Conservation (phyloP, 2,113 vertebrate genomes). For the Microtus pennsylvanicus region DNA sequence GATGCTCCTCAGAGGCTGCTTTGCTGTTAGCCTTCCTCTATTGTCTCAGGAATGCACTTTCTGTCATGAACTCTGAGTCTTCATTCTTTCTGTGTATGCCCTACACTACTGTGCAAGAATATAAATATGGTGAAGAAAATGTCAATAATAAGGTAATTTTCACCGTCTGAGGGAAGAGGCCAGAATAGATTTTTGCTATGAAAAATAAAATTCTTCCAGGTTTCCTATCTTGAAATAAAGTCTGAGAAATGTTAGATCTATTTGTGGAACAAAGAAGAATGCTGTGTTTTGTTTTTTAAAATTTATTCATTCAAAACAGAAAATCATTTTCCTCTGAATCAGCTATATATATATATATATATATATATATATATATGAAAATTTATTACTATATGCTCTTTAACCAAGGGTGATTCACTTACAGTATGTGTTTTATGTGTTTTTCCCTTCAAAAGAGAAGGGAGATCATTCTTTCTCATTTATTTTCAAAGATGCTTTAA, state of each 20-base stretch:
- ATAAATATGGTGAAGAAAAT: neutral
- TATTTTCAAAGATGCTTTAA: neutral
- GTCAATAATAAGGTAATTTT: neutral
- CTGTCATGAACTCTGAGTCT: neutral
- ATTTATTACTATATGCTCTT: neutral
- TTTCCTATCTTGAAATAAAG: neutral
- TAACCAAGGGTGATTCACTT: neutral
- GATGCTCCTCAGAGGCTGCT: neutral
- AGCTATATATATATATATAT: too few species aligned
- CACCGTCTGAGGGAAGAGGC: neutral
- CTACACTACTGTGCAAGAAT: neutral
- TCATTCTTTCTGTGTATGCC: neutral
- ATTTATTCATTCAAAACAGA: neutral
- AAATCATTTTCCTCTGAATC: neutral
- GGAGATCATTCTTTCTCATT: neutral
- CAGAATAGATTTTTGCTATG: neutral
- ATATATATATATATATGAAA: neutral
- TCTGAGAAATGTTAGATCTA: neutral
- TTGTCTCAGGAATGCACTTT: neutral
- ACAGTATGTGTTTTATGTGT: neutral
- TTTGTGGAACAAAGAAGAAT: neutral
- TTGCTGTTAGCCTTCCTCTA: too few species aligned
- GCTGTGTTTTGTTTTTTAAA: neutral
- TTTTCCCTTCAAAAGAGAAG: conserved; percentile 26
- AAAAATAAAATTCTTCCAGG: neutral